Evolutionary conservation across 2,797 vertebrate genomes (phyloP).

Genomic region (Chloroceryle amazona): DNA sequence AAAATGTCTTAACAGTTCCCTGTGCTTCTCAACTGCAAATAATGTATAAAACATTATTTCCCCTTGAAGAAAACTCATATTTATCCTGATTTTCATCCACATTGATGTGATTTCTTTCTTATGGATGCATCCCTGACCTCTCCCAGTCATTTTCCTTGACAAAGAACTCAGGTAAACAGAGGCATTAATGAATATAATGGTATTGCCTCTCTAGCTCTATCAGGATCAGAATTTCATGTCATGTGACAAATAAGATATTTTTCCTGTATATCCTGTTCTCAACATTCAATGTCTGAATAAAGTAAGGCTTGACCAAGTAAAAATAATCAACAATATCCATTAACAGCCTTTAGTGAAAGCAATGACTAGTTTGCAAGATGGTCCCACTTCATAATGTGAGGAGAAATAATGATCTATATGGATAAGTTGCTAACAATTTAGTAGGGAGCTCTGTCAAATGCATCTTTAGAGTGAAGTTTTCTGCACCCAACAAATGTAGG

Average conservation of each 20-base stretch:
- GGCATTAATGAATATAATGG: neutral
- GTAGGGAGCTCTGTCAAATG: neutral
- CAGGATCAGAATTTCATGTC: neutral
- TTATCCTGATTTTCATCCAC: neutral
- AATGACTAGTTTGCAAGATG: neutral
- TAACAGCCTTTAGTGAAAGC: neutral
- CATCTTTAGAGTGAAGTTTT: neutral
- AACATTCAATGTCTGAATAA: neutral
- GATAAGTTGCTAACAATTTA: neutral
- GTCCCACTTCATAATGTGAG: neutral
- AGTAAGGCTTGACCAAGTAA: neutral
- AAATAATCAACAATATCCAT: neutral
- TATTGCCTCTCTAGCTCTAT: neutral
- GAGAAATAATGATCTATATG: neutral
- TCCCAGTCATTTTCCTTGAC: neutral
- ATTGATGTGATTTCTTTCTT: neutral
- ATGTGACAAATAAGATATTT: neutral
- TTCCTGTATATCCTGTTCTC: neutral
- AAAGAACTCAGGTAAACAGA: neutral
- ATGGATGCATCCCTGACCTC: neutral
- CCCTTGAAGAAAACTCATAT: neutral
- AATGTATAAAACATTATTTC: too few species aligned
- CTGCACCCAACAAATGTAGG: neutral
- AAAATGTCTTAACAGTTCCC: neutral
- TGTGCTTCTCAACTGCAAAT: rapidly evolving